A percentile compares a stretch with the other conserved stretches of the same genome.
Evolutionary conservation across 2,888 invertebrate species (phyloP).

Genomic region (Micoletzkya japonica): DNA sequence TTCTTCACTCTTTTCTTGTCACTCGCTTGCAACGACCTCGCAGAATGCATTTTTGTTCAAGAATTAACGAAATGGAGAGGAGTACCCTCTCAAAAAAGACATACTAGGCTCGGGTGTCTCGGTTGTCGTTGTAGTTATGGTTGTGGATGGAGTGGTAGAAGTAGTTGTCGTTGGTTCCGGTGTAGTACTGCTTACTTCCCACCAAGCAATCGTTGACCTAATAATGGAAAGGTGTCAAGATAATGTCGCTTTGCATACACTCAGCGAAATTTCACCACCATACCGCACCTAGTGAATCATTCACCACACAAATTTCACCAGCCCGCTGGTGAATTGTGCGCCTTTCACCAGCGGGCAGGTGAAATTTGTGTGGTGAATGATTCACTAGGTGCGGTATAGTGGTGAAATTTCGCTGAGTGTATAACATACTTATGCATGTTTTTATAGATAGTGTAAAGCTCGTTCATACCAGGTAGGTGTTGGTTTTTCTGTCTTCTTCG

Average conservation of each 20-base stretch:
- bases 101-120: too few relatives aligned
- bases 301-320: neutral
- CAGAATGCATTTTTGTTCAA: too few relatives aligned
- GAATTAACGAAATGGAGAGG: too few relatives aligned
- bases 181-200: constrained; percentile 3
- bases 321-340: neutral
- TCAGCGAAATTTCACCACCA: too few relatives aligned
- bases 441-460: neutral
- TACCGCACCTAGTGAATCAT: too few relatives aligned
- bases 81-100: too few relatives aligned
- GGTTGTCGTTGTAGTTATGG: neutral
- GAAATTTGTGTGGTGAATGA: neutral
- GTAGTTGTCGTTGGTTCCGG: neutral
- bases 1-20: too few relatives aligned
- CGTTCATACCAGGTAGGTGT: constrained; percentile 14
- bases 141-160: neutral
- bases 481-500: constrained; percentile 24
- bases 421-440: neutral
- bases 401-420: neutral
- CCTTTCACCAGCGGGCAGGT: neutral
- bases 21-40: too few relatives aligned
- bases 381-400: neutral
- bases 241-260: too few relatives aligned
- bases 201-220: constrained; percentile 19
- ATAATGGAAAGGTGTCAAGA: neutral